Evolutionary conservation across 2,797 vertebrate species (phyloP), one percentile per base, ranked within the genome.

Genomic region (Propithecus deckenii): DNA sequence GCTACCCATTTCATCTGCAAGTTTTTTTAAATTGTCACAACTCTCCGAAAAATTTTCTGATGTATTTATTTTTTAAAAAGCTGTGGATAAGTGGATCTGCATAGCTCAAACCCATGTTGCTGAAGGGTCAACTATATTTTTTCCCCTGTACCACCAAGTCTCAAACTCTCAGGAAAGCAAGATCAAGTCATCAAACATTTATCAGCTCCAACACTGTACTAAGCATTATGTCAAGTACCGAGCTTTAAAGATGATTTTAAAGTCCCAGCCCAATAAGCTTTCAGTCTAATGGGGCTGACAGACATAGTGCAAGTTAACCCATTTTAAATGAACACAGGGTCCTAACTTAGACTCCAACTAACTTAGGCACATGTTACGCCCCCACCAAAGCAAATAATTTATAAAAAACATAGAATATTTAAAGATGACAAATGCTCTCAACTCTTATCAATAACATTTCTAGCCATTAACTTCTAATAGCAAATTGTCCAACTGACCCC

Each of bases 91-190:
- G 22, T 35, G n/a, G 50, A 78, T 78, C 22, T n/a, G n/a, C 50
- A 78, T 23, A 55, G 50, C 23, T 78, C 75, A 78, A 78, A 15
- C n/a, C 11, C 75, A 25, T 35, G 75, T 23, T 78, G 20, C 55
- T 55, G n/a, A 25, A 55, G 50, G 12, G n/a, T 78, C 75, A 55
- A 25, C 75, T 35, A 22, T 61, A 93, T 48, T 43, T 89, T 87
- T 71, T 50, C 18, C 91, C 25, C 30, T 85, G 5, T 63, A 89
- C 22, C 78, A 80, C 32, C 71, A 93, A 52, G 52, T 88, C 69
- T 93, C 48, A 96, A 93, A 71, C 74, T 69, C 75, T 88, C 28
- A 72, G 52, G 57, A 59, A 80, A 95, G 41, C 83, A 79, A 86
- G 30, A 38, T 35, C 69, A 74, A 80, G 43, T 59, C 28, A 83